These are phyloP conservation scores for Grallaria varia DNA, from an alignment of 2,113 vertebrate genomes.

Conservation along the genomic window DNA sequence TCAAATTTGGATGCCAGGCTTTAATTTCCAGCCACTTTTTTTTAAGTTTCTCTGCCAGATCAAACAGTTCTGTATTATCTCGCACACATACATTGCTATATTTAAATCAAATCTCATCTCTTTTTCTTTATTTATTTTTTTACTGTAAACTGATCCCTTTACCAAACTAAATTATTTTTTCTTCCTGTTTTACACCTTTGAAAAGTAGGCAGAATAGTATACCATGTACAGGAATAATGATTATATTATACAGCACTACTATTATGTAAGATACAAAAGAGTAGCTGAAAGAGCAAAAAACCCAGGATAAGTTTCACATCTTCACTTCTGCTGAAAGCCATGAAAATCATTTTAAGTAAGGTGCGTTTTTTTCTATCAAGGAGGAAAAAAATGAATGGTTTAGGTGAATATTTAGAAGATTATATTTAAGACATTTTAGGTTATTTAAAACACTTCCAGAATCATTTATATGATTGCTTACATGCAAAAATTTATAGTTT, in stretches of 20 bases:
- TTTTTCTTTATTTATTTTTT: neutral
- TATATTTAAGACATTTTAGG: neutral
- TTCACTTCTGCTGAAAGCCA: neutral
- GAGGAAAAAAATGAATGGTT: neutral
- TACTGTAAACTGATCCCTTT: neutral
- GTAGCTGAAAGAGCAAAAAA: neutral
- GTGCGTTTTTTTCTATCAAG: neutral
- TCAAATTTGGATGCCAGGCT: neutral
- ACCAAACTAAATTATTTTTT: neutral
- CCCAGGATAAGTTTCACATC: neutral
- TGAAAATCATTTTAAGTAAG: neutral
- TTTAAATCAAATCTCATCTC: neutral
- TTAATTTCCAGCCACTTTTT: neutral
- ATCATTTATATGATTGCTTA: neutral
- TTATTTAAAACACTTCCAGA: neutral
- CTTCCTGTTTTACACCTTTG: neutral
- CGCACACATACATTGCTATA: neutral
- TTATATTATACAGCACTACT: neutral
- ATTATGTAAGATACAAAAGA: neutral
- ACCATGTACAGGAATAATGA: neutral
- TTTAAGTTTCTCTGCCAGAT: neutral
- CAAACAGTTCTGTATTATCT: neutral
- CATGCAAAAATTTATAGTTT: neutral
- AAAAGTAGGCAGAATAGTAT: neutral
- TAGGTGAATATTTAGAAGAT: neutral